Percentiles rank a stretch among this genome's conserved stretches.
phyloP scores from a whole-genome alignment of 92 coral and sea anemone species.

The Parazoanthus atlanticus region DNA sequence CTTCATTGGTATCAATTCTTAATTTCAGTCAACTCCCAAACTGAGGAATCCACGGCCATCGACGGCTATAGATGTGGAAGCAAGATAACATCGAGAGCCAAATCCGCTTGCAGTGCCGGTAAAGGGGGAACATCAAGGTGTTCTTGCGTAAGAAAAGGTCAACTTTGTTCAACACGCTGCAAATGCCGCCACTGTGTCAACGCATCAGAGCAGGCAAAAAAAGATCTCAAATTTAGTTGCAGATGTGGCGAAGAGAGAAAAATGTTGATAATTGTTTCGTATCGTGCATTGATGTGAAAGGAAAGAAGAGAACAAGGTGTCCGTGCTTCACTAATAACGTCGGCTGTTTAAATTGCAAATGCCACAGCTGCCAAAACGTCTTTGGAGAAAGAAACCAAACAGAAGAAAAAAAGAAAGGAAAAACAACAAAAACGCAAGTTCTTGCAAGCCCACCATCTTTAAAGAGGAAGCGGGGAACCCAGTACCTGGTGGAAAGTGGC shows the following conservation, averaged over 20 bases:
- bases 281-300: slow-evolving; percentile 35
- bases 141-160: slow-evolving; percentile 2
- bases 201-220: background rate
- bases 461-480: slow-evolving; percentile 3
- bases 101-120: background rate
- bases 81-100: background rate
- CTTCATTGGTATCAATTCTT: background rate
- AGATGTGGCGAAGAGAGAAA: slow-evolving; percentile 25
- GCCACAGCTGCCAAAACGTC: slow-evolving; percentile 48
- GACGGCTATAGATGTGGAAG: background rate
- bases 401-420: no score
- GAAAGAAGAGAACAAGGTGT: slow-evolving; percentile 46
- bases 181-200: slow-evolving; percentile 14
- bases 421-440: no score
- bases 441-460: slow-evolving; percentile 35
- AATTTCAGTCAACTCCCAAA: background rate
- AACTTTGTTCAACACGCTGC: background rate
- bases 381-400: background rate
- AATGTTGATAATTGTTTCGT: background rate
- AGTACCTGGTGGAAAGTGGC: background rate
- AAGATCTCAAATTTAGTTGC: background rate
- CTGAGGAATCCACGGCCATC: background rate
- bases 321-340: slow-evolving; percentile 46
- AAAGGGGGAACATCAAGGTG: background rate
- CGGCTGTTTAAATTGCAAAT: slow-evolving; percentile 50